Evolutionary conservation across 2,888 invertebrate species (phyloP).

Genomic region (Loripinus fragilis): DNA sequence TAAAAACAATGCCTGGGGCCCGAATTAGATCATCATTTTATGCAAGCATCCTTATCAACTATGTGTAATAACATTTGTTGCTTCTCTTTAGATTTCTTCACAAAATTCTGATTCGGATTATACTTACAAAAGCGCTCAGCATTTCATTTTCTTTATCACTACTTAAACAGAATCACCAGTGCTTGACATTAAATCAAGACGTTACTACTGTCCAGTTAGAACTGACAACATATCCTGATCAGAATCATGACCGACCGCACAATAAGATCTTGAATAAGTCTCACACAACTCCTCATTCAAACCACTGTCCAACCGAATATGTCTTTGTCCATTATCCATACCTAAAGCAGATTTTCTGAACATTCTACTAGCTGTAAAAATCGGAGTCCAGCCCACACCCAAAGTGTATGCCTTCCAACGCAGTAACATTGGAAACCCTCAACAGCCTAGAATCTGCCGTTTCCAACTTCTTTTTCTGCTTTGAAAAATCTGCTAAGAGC

Average conservation of each 20-base stretch:
- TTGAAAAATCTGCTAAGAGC: background rate
- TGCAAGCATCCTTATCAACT: background rate
- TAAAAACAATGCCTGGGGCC: background rate
- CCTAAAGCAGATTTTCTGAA: background rate
- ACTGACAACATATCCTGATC: constrained; percentile 2
- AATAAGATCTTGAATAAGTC: constrained; percentile 6
- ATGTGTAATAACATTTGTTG: background rate
- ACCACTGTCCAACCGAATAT: background rate
- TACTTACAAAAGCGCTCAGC: constrained; percentile 1
- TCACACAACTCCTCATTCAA: background rate
- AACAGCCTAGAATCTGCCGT: constrained; percentile 2
- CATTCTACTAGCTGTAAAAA: constrained; percentile 2
- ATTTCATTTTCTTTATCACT: background rate
- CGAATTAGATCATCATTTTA: background rate
- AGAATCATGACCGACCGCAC: background rate
- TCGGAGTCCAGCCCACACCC: background rate
- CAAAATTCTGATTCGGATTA: background rate
- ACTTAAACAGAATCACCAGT: background rate
- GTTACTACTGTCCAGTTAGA: background rate
- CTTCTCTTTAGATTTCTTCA: background rate
- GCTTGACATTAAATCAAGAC: background rate
- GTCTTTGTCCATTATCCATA: background rate
- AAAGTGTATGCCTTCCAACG: constrained; percentile 13
- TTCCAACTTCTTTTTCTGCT: background rate
- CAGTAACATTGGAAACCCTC: background rate